Base-by-base conservation (phyloP, 2,888 invertebrate species). In the Sphaeridia pumilis region DNA sequence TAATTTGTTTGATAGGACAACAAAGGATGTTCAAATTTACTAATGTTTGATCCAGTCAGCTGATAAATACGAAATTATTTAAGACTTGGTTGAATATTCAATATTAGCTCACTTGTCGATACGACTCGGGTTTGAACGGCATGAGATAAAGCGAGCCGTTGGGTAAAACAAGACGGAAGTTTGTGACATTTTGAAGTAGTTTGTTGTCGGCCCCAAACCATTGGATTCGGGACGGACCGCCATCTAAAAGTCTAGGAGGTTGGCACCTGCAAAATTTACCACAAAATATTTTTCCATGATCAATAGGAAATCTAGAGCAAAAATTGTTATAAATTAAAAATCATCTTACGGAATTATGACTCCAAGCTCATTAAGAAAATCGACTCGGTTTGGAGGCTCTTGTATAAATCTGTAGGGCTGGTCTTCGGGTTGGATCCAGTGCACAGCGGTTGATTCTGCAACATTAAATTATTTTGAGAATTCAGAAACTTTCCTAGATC, bases 191-290 rank as follows among this genome's bases (percentile, higher is more conserved):
- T 41, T 58, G 53, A 14, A 63, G 48, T 54, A 60, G 46, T 55
- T 59, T 62, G 54, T 58, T 62, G 54, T 62, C 62, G 42, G 58
- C 49, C 45, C 62, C 58, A 47, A 58, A 54, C 62, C 62, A 62
- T 22, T 57, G 55, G 27, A 62, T 56, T 53, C n/a, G n/a, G n/a
- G n/a, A n/a, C n/a, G n/a, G n/a, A n/a, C n/a, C n/a, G n/a, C n/a
- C n/a, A n/a, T n/a, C n/a, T n/a, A n/a, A n/a, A n/a, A 52, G 27
- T 20, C 36, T 52, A 35, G 58, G 56, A 28, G 58, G 60, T 50
- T 56, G 46, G 52, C 62, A 62, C 49, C 61, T 61, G 58, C 31
- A 50, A 38, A 31, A 31, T 31, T 31, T 14, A 31, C 31, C 10
- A 14, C 14, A 31, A 31, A 31, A 14, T 7, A 14, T 31, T 10